phyloP scores from a whole-genome alignment of 1,140 invertebrate genomes.

The Trichoplusia ni region DNA sequence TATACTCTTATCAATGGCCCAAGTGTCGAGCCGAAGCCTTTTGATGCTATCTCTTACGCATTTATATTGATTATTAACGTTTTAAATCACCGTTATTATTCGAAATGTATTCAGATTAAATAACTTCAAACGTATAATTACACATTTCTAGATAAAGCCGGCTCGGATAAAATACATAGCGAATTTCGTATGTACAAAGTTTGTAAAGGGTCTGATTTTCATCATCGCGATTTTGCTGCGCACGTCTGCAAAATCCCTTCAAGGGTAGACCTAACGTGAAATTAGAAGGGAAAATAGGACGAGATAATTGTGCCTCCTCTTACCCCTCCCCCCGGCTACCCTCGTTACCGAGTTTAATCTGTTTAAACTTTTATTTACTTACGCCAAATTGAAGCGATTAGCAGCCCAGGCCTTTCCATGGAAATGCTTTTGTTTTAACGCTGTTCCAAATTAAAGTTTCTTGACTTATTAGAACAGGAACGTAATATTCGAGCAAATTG shows the following conservation, averaged over 20 bases:
- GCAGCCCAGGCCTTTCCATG: constrained; percentile 37
- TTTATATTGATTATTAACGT: background rate
- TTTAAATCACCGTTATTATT: background rate
- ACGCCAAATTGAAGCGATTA: constrained; percentile 66
- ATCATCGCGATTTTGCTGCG: constrained; percentile 19
- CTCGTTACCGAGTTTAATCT: constrained; percentile 74
- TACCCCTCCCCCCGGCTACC: constrained; percentile 39
- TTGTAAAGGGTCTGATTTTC: background rate
- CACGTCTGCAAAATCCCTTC: constrained; percentile 32
- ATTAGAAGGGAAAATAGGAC: constrained; percentile 76
- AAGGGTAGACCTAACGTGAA: constrained; percentile 64
- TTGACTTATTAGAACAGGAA: constrained; percentile 21
- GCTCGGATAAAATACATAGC: too few relatives aligned
- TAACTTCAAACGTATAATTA: background rate
- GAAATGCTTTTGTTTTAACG: constrained; percentile 39
- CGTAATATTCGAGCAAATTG: constrained; percentile 22
- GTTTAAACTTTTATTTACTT: constrained; percentile 78
- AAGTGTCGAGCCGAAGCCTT: background rate
- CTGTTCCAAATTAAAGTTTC: constrained; percentile 39
- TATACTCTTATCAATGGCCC: background rate
- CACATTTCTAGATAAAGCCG: too few relatives aligned
- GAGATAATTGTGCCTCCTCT: constrained; percentile 67
- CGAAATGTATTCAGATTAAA: background rate
- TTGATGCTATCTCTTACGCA: background rate
- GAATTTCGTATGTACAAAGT: background rate